Conservation (phyloP, 2,888 invertebrate species). For the Catocala sponsa region DNA sequence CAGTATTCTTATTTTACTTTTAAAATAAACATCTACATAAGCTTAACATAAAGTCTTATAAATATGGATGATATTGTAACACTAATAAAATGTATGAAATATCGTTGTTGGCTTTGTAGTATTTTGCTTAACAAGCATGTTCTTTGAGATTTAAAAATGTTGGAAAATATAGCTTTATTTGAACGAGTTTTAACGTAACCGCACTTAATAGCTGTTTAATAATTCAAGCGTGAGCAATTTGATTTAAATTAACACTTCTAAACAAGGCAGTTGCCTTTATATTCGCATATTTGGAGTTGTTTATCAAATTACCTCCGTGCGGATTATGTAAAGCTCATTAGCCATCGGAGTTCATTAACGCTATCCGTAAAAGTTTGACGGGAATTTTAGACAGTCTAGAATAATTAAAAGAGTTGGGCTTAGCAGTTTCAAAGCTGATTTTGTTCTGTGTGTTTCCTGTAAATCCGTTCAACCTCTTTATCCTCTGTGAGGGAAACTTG, state of each 20-base stretch:
- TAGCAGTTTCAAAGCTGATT: conserved; percentile 64
- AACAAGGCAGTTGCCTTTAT: conserved; percentile 1
- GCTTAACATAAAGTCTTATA: conserved; percentile 37
- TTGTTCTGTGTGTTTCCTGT: conserved; percentile 52
- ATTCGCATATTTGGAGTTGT: conserved; percentile 26
- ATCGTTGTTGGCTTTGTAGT: conserved; percentile 9
- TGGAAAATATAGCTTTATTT: not conserved
- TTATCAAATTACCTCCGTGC: conserved; percentile 45
- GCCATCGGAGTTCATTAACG: conserved; percentile 64
- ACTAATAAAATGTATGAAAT: conserved; percentile 17
- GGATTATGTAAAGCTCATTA: conserved; percentile 64
- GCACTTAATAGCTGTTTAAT: conserved; percentile 4
- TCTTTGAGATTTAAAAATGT: not conserved
- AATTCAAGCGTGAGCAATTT: conserved; percentile 11
- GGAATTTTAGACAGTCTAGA: conserved; percentile 61
- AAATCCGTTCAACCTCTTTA: conserved; percentile 55
- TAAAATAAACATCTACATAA: conserved; percentile 32
- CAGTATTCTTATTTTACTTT: conserved; percentile 35
- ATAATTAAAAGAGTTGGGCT: conserved; percentile 74
- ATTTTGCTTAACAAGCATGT: conserved; percentile 28
- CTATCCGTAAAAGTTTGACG: conserved; percentile 56
- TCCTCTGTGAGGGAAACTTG: conserved; percentile 41
- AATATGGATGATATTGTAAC: conserved; percentile 35
- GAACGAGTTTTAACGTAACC: no score
- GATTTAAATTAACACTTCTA: conserved; percentile 11